These are phyloP conservation scores for Cheumatopsyche charites DNA, from an alignment of 1,140 invertebrate species.

Conservation along the genomic window DNA sequence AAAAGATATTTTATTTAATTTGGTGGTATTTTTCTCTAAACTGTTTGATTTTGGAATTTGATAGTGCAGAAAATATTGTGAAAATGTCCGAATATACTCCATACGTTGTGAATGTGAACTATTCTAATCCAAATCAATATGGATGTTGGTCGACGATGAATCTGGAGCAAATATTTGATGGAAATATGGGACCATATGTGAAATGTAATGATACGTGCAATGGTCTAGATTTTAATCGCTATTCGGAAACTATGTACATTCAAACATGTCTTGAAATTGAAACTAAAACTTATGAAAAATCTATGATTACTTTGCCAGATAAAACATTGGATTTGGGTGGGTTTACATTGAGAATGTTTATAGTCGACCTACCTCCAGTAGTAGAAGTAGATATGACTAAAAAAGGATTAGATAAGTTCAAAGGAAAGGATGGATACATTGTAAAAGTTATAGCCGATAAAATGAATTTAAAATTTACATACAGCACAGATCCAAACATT, in stretches of 20 bases:
- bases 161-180: constrained; percentile 21
- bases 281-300: not conserved
- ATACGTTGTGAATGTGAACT: not conserved
- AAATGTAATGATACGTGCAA: constrained; percentile 8
- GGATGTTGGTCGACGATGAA: constrained; percentile 26
- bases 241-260: not conserved
- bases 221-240: not conserved
- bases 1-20: constrained; percentile 23
- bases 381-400: constrained; percentile 23
- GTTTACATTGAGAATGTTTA: constrained; percentile 23
- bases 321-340: constrained; percentile 36
- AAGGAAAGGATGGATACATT: constrained; percentile 40
- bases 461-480: constrained; percentile 39
- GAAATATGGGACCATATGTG: constrained; percentile 10
- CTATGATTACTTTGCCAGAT: constrained; percentile 12
- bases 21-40: constrained; percentile 30
- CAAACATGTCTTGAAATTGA: constrained; percentile 27
- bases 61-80: not conserved
- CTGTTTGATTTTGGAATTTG: constrained; percentile 1
- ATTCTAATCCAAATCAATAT: constrained; percentile 10
- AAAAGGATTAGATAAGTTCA: constrained; percentile 35
- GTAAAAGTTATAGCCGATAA: constrained; percentile 35
- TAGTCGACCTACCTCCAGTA: constrained; percentile 13
- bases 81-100: constrained; percentile 20
- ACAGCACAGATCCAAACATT: not conserved